Base-by-base conservation (phyloP, 2,797 vertebrate genomes). In the Sebastes matsubarae region DNA sequence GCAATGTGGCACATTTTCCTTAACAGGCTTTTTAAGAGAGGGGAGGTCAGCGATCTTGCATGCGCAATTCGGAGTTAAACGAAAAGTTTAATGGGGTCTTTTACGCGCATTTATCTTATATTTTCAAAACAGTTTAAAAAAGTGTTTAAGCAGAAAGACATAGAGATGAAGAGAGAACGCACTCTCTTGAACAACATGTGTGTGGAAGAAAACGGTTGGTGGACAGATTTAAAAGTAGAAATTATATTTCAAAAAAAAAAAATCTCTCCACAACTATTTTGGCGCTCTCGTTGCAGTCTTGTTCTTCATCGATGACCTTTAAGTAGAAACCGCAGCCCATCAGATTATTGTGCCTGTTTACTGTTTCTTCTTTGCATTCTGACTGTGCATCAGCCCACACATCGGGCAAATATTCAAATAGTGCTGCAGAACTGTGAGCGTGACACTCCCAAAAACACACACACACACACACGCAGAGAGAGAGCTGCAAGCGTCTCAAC, bases 351-450 rank as follows among this genome's bases (percentile, higher is more conserved):
- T 30, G 84, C 84, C 78, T 87, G 89, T 91, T 91, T 87, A 86
- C 91, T 79, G 77, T 86, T 87, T 91, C 86, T 84, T 88, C 81
- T 93, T 94, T 93, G 92, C 91, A 92, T 93, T 93, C 76, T 94
- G 93, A 92, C 89, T 93, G 83, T 91, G 88, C 92, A 92, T 89
- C 92, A 82, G 80, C 93, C 93, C 93, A 94, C 93, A 93, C 93
- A 86, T 78, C 70, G 75, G 84, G 89, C 88, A 77, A 78, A 92
- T 92, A 94, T 93, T 94, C 91, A 94, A 92, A 94, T 91, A 68
- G 54, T 86, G 82, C 88, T 83, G 84, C 83, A 87, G 72, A 86
- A 88, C 87, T 86, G 87, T 64, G 84, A 88, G 87, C 55, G 68
- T 85, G 88, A 87, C 79, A 85, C 85, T 86, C 84, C 70, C 78